These are phyloP conservation scores for Epizoanthus stellaris DNA, from an alignment of 92 coral and sea anemone species.

Conservation along the genomic window DNA sequence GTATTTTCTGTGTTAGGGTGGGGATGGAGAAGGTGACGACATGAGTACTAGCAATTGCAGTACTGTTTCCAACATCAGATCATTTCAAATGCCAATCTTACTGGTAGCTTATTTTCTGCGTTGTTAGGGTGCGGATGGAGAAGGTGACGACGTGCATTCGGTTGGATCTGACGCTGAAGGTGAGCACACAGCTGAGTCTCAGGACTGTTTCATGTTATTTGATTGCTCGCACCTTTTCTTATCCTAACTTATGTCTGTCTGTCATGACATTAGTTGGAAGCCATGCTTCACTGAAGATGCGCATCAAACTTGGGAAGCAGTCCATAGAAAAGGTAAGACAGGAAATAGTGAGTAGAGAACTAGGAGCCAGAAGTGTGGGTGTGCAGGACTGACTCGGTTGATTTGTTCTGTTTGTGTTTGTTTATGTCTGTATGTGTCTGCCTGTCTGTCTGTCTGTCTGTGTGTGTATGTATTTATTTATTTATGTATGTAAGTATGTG, in stretches of 20 bases:
- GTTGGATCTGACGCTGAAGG: slow-evolving; percentile 80
- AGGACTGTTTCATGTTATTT: background rate
- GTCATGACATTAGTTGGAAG: slow-evolving; percentile 48
- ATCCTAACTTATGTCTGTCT: background rate
- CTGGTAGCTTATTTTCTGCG: background rate
- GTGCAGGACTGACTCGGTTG: background rate
- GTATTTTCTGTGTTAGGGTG: too few species aligned
- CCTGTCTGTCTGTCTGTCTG: background rate
- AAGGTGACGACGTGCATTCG: slow-evolving; percentile 75
- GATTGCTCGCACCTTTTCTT: background rate
- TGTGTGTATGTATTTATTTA: background rate
- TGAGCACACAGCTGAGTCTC: slow-evolving; percentile 11
- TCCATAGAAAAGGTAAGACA: slow-evolving; percentile 79
- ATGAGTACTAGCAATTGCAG: too few species aligned
- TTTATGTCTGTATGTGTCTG: background rate
- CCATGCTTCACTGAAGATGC: slow-evolving; percentile 93
- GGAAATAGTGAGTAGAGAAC: slow-evolving; percentile 50
- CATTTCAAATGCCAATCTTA: too few species aligned
- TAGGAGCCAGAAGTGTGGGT: background rate
- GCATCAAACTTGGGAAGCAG: slow-evolving; percentile 95
- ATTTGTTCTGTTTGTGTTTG: background rate
- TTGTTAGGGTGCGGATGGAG: slow-evolving; percentile 51
- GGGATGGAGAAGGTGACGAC: too few species aligned
- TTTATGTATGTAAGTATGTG: background rate
- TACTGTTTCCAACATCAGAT: too few species aligned